phyloP scores from a whole-genome alignment of 1,140 invertebrate genomes.

The Drosophila mauritiana region DNA sequence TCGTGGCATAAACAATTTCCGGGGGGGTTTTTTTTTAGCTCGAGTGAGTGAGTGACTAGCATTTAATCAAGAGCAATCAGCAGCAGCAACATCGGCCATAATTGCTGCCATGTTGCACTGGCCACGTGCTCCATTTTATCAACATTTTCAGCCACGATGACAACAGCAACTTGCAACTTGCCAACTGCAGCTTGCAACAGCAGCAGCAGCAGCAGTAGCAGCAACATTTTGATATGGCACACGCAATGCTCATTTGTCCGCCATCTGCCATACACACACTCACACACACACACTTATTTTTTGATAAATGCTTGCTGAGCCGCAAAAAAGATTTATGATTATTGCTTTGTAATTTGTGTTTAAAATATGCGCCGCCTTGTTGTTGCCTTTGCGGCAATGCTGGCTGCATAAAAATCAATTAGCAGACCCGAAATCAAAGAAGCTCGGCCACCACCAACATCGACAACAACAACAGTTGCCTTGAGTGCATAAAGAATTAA shows the following conservation, averaged over 20 bases:
- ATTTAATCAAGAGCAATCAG: constrained; percentile 79
- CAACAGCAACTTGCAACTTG: constrained; percentile 43
- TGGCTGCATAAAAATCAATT: constrained; percentile 77
- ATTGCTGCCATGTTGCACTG: constrained; percentile 42
- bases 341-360: constrained; percentile 83
- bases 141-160: constrained; percentile 62
- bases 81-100: constrained; percentile 39
- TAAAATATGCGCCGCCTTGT: constrained; percentile 78
- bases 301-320: constrained; percentile 79
- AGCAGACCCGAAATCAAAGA: constrained; percentile 50
- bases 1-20: constrained; percentile 77
- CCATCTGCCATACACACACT: constrained; percentile 38
- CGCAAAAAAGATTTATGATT: constrained; percentile 83
- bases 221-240: constrained; percentile 71
- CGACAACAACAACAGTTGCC: constrained; percentile 1
- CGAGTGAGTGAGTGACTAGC: constrained; percentile 72
- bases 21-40: constrained; percentile 52
- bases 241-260: constrained; percentile 78
- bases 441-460: constrained; percentile 18
- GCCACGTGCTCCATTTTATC: constrained; percentile 75
- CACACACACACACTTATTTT: constrained; percentile 26
- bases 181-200: constrained; percentile 5
- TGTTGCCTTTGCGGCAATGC: constrained; percentile 17
- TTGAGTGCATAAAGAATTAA: constrained; percentile 68
- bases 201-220: constrained; percentile 5